phyloP scores from a whole-genome alignment of 2,113 vertebrate species.

The Leuciscus idus region DNA sequence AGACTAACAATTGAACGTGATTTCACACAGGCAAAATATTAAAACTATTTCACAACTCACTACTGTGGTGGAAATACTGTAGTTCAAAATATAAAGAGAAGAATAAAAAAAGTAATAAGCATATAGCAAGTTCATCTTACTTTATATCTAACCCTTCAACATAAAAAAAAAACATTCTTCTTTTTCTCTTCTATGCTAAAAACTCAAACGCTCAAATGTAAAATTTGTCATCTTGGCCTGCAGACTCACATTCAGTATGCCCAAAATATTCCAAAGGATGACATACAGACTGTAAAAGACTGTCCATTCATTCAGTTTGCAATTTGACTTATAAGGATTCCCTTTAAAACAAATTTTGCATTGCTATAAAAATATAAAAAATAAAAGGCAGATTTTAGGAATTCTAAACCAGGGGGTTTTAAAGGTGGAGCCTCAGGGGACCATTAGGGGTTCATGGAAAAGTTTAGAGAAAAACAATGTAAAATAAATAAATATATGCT shows the following conservation, averaged over 20 bases:
- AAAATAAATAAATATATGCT: too few species aligned
- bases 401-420: not conserved
- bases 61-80: not conserved
- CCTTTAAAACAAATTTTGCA: not conserved
- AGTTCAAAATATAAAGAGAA: not conserved
- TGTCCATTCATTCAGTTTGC: not conserved
- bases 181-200: not conserved
- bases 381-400: not conserved
- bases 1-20: not conserved
- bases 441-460: too few species aligned
- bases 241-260: not conserved
- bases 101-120: not conserved
- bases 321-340: not conserved
- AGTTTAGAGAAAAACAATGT: too few species aligned
- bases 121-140: not conserved
- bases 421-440: too few species aligned
- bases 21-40: not conserved
- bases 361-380: not conserved
- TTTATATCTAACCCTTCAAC: not conserved
- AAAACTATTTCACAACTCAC: not conserved
- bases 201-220: not conserved
- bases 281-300: not conserved
- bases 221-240: not conserved
- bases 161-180: not conserved
- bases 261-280: not conserved